These are phyloP conservation scores for Psephotus haematonotus DNA, from an alignment of 2,113 vertebrate genomes.

Conservation along the genomic window DNA sequence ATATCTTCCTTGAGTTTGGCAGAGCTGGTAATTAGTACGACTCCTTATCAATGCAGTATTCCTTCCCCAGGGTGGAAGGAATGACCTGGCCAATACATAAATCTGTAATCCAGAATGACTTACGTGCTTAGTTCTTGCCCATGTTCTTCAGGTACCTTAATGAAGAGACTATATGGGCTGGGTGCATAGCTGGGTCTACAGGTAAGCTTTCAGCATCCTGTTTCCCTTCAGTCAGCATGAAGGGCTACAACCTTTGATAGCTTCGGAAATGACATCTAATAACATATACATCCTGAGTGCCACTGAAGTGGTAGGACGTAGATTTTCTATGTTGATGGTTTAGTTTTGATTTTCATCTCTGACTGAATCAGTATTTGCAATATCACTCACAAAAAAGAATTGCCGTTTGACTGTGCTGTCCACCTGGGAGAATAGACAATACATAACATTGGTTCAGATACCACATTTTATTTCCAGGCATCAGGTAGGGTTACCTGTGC, in stretches of 20 bases:
- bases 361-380: not conserved
- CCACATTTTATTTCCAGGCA: not conserved
- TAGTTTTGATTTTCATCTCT: not conserved
- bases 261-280: not conserved
- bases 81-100: not conserved
- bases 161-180: not conserved
- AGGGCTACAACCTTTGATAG: not conserved
- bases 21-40: not conserved
- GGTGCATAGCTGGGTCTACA: not conserved
- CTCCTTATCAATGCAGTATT: fast-evolving
- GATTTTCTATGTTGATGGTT: fast-evolving
- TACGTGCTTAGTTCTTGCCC: not conserved
- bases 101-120: not conserved
- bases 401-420: not conserved
- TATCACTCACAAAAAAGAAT: not conserved
- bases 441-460: too few species aligned
- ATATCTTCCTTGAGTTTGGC: not conserved
- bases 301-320: not conserved
- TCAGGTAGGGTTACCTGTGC: not conserved
- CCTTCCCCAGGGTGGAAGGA: not conserved
- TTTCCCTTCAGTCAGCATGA: not conserved
- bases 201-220: not conserved
- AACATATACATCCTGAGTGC: too few species aligned
- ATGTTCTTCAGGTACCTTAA: not conserved
- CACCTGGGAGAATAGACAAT: not conserved